Evolutionary conservation across 1,140 invertebrate genomes (phyloP).

Genomic region (Lethrus apterus): DNA sequence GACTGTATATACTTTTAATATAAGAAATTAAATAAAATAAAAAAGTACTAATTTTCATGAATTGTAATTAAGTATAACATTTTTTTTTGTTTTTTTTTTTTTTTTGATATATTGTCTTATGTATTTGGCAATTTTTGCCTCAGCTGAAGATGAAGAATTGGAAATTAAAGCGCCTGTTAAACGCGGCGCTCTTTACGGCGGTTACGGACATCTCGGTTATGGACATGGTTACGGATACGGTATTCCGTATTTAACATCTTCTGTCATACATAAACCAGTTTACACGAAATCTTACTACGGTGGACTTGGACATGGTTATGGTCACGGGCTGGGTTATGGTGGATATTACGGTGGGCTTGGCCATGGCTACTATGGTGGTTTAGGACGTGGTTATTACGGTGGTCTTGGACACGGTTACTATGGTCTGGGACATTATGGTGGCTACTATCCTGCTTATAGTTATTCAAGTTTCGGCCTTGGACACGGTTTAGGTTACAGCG

Average conservation of each 20-base stretch:
- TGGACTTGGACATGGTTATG: constrained; percentile 2
- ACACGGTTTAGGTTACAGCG: constrained; percentile 18
- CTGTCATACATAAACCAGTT: constrained; percentile 2
- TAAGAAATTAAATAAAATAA: no score
- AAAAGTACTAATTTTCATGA: no score
- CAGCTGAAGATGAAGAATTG: no score
- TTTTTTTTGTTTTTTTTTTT: no score
- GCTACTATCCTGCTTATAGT: constrained; percentile 17
- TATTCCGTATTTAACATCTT: not conserved
- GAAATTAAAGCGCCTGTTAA: no score
- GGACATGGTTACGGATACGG: constrained; percentile 7
- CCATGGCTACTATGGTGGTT: no score
- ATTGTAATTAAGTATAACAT: no score
- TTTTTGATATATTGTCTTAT: no score
- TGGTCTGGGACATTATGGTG: constrained; percentile 15
- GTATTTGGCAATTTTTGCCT: no score
- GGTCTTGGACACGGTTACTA: constrained; percentile 10
- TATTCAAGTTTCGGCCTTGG: constrained; percentile 17
- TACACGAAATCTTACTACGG: constrained; percentile 2
- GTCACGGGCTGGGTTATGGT: not conserved
- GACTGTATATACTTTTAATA: no score
- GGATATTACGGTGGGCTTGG: constrained; percentile 5
- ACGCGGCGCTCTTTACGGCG: constrained; percentile 2
- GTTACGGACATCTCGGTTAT: not conserved
- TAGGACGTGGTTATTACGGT: no score